Percentiles rank a stretch among this genome's conserved stretches.
Evolutionary conservation across 2,797 vertebrate species (phyloP).

Genomic region (Peromyscus eremicus): DNA sequence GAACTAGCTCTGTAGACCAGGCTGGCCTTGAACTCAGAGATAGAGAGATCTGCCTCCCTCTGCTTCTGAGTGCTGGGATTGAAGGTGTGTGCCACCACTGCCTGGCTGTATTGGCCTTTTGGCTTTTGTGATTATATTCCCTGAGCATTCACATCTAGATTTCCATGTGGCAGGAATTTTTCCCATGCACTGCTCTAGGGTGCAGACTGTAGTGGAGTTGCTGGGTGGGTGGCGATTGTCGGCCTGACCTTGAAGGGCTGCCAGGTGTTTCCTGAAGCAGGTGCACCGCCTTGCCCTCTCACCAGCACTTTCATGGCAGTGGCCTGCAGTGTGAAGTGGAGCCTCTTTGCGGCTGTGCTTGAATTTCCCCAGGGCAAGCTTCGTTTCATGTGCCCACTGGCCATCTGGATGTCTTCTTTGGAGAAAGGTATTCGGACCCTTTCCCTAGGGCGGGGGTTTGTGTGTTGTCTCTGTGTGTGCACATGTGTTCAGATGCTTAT

Average conservation of each 20-base stretch:
- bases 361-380: not conserved
- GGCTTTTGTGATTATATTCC: fast-evolving
- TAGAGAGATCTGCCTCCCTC: not conserved
- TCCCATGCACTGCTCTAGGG: not conserved
- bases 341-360: not conserved
- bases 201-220: not conserved
- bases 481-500: not conserved
- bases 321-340: not conserved
- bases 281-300: not conserved
- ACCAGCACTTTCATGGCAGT: not conserved
- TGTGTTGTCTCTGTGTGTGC: not conserved
- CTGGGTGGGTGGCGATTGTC: not conserved
- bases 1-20: not conserved
- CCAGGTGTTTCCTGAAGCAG: not conserved
- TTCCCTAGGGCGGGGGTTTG: not conserved
- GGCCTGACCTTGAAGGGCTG: not conserved
- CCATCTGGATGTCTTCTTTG: not conserved
- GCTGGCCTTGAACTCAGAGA: not conserved
- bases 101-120: not conserved
- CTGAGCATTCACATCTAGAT: fast-evolving
- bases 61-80: not conserved
- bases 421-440: not conserved
- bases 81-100: not conserved
- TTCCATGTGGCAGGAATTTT: not conserved
- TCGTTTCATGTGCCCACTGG: not conserved